Evolutionary conservation across 2,113 vertebrate species (phyloP), one percentile per base, ranked within the genome.

Genomic region (Xenopus laevis): DNA sequence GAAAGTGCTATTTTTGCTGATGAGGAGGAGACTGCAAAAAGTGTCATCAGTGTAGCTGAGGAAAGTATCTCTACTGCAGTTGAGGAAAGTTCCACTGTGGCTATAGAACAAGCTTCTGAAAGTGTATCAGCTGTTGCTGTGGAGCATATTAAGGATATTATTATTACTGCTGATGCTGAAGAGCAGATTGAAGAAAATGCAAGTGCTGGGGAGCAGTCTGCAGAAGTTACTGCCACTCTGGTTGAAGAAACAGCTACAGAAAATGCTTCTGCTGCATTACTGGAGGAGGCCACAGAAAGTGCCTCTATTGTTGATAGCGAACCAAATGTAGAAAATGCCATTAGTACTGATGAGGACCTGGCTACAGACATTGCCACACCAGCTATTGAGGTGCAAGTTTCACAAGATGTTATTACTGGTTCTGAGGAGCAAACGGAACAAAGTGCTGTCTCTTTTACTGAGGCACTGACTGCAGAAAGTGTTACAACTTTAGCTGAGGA

Each of bases 231-330:
- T 21, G 4, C 17, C 13, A 15, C 12, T 30, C 6, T 18, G 18
- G 7, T 6, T 50, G 11, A 50, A 50, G 47, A 13, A 50, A 50
- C 4, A 50, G 11, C 47, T 50, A 10, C 8, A 79, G 5, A 50
- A 9, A 68, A 27, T 66, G 63, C 4, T 16, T 13, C 64, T 68
- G 13, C 15, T 27, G 69, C 72, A 17, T 79, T 65, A 0, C 82
- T 87, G 69, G 15, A 69, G n/a, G 80, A 84, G 8, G 70, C 62
- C 1, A 78, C 74, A 44, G 84, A 83, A 33, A 82, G 77, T 57
- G 74, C 75, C 10, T 9, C 8, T 10, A 3, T 13, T 62, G 20
- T 10, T 61, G 45, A 40, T 40, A 40, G 8, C 8, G 33, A 9
- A 40, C 33, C 8, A 40, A 9, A 9, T 40, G 33, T 9, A 40